These are phyloP conservation scores for Parnassius mnemosyne DNA, from an alignment of 2,888 invertebrate genomes.

Conservation along the genomic window DNA sequence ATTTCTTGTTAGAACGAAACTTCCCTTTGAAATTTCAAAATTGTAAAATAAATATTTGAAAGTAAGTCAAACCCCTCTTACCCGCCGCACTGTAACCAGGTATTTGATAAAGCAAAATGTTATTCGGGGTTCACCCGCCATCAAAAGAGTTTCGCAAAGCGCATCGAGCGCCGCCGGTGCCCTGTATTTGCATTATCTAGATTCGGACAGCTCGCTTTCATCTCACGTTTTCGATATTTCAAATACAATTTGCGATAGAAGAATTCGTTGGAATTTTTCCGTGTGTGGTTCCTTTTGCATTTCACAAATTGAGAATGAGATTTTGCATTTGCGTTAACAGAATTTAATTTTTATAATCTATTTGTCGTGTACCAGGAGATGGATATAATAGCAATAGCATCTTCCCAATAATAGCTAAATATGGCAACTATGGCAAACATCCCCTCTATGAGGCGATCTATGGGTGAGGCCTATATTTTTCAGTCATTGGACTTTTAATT, in stretches of 20 bases:
- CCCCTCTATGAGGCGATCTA: no score
- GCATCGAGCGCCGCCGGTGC: constrained; percentile 41
- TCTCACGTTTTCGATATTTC: constrained; percentile 66
- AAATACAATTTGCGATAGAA: constrained; percentile 70
- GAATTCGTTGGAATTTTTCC: constrained; percentile 52
- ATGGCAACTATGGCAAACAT: no score
- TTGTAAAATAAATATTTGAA: not conserved
- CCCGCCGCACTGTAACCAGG: constrained; percentile 24
- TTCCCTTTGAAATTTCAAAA: no score
- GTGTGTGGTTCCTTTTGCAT: constrained; percentile 20
- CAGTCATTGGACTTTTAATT: no score
- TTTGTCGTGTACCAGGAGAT: not conserved
- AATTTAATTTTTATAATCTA: constrained; percentile 7
- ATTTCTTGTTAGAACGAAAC: no score
- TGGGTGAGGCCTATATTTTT: no score
- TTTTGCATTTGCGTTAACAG: constrained; percentile 19
- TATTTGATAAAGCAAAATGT: constrained; percentile 53
- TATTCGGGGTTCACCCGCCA: constrained; percentile 42
- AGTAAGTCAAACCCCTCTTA: constrained; percentile 18
- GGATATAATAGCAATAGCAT: no score
- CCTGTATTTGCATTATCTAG: constrained; percentile 67
- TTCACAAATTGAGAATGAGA: constrained; percentile 15
- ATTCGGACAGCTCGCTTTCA: constrained; percentile 65
- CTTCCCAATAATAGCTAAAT: no score
- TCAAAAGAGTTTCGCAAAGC: constrained; percentile 51